Evolutionary conservation across 2,797 vertebrate species (phyloP).

Genomic region (Nyctalus aviator): DNA sequence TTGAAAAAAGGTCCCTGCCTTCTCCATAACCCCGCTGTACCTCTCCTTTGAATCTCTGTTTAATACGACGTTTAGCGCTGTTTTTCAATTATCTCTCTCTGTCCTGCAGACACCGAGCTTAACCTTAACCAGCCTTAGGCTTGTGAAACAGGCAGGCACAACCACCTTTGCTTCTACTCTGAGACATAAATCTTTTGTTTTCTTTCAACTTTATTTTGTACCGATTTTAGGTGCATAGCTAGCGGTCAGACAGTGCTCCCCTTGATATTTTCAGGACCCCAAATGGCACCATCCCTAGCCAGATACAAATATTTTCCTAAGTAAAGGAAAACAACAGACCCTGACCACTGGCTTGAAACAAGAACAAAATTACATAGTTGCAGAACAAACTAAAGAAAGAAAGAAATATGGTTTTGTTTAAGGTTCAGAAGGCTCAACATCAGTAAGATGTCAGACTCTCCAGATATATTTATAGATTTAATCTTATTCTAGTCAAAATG

Average conservation of each 20-base stretch:
- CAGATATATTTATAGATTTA: background rate
- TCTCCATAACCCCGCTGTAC: background rate
- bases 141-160: background rate
- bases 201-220: background rate
- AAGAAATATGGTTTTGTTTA: background rate
- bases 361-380: background rate
- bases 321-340: background rate
- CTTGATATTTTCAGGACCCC: background rate
- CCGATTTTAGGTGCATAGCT: background rate
- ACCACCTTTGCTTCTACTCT: background rate
- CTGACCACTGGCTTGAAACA: background rate
- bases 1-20: background rate
- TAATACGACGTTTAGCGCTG: background rate
- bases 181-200: background rate
- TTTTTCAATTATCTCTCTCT: background rate
- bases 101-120: background rate
- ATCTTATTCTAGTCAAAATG: background rate
- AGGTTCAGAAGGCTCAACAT: background rate
- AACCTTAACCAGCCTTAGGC: background rate
- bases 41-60: background rate
- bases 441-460: background rate
- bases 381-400: background rate
- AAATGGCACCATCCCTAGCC: background rate
- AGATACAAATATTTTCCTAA: background rate
- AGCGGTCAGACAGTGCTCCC: background rate